Base-by-base conservation (phyloP, 2,888 invertebrate species). In the Meliscaeva auricollis region DNA sequence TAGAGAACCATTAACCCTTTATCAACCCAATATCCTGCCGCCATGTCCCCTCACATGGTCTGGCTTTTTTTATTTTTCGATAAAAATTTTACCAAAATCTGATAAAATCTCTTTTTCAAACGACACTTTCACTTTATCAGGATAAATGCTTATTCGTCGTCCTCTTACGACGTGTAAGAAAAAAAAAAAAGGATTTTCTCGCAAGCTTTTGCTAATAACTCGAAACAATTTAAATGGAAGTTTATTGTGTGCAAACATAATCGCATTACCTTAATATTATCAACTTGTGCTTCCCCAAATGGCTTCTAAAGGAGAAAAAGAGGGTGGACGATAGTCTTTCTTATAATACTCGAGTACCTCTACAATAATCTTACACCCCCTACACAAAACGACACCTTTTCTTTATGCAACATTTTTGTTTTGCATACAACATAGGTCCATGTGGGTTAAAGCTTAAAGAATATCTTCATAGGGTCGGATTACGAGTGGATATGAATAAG, bases 231-330 rank as follows among this genome's bases (percentile, higher is more conserved):
- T 80, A 84, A 84, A 79, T 62, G 54, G 66, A 68, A 75, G 58
- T 84, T 80, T 84, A 75, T 84, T 80, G 79, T 79, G 83, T 84
- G 84, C 72, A 64, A 80, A 80, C 72, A 80, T 80, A 80, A 76
- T 80, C 84, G 84, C 66, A 80, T 84, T 80, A 84, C 75, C 79
- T 66, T 84, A 72, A 60, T 72, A 60, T 69, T 66, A 60, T 69
- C 32, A 74, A 62, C 69, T 75, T 41, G 62, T 79, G n/a, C 11
- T 9, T n/a, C 26, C 30, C 30, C 15, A 69, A 75, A 74, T 58
- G 70, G 66, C 32, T 80, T 80, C 46, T 44, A 54, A 3, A 38
- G 35, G 38, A 38, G 9, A 52, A 15, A 66, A 46, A 48, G 41
- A 30, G 46, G 11, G 8, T 30, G 30, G 17, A 26, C 13, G 6